Evolutionary conservation across 2,797 vertebrate genomes (phyloP).

Genomic region (Pogoniulus pusillus): DNA sequence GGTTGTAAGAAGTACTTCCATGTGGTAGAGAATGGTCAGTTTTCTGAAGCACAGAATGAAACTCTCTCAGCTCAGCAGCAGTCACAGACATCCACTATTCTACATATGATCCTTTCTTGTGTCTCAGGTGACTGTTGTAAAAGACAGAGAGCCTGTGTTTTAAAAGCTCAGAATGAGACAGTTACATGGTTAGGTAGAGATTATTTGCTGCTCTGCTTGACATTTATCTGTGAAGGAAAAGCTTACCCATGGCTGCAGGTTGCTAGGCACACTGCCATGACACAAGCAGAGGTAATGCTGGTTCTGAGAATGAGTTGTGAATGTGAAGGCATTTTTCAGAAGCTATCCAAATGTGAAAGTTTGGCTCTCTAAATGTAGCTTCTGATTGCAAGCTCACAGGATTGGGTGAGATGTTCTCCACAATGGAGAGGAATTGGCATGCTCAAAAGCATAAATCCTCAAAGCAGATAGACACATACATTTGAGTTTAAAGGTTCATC

Average conservation of each 20-base stretch:
- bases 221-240: accelerated
- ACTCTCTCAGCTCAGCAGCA: not conserved
- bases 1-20: not conserved
- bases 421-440: accelerated
- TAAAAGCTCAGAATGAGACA: not conserved
- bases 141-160: not conserved
- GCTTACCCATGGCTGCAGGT: not conserved
- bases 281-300: not conserved
- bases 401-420: not conserved
- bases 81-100: not conserved
- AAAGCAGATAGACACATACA: not conserved
- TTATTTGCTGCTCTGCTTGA: not conserved
- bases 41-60: not conserved
- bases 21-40: not conserved
- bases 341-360: not conserved
- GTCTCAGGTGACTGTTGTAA: not conserved
- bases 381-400: not conserved
- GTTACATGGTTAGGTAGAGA: not conserved
- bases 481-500: not conserved
- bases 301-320: not conserved
- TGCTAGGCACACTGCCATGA: not conserved
- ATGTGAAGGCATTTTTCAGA: not conserved
- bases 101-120: not conserved
- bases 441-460: not conserved
- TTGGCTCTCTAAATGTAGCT: not conserved